Evolutionary conservation across 2,888 invertebrate genomes (phyloP), one percentile per base, ranked within the genome.

Genomic region (Automeris io): DNA sequence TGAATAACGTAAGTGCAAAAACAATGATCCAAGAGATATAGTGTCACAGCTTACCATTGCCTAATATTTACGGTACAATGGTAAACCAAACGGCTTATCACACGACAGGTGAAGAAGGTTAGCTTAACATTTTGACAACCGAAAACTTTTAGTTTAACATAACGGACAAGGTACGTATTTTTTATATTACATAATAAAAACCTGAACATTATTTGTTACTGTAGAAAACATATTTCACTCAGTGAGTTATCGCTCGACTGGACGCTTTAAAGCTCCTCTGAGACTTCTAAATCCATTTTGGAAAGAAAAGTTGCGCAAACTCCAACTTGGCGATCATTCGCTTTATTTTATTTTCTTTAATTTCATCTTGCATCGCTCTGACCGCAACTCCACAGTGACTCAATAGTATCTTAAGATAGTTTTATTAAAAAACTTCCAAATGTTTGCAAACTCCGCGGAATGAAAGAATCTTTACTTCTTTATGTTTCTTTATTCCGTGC

Each of bases 291-390:
- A 50, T 53, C 46, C 47, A 54, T 57, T 52, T 48, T 37, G 37
- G 35, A 51, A 47, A 51, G 50, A 43, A 49, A 56, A 52, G 38
- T 53, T 55, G n/a, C 29, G 35, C 42, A 41, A 54, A 49, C 45
- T 54, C 50, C 40, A 51, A 42, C 51, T 46, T 45, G 5, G 35
- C 42, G 45, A 48, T 45, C 47, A 48, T 46, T 40, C 44, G 40
- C 41, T 49, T 26, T 39, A 41, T 57, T 57, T 54, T 49, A 56
- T 51, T 49, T 56, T 48, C 45, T 47, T 49, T 49, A 47, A 57
- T 59, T 54, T 47, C 43, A 54, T 57, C 49, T 54, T 59, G 47
- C 37, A 45, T 43, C 26, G 41, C 35, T 39, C 40, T 45, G 49
- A 49, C 41, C 41, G 41, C 42, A 42, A 6, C 19, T 19, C 6